Conservation (phyloP, 2,888 invertebrate species). For the Drosophila mayaguana region DNA sequence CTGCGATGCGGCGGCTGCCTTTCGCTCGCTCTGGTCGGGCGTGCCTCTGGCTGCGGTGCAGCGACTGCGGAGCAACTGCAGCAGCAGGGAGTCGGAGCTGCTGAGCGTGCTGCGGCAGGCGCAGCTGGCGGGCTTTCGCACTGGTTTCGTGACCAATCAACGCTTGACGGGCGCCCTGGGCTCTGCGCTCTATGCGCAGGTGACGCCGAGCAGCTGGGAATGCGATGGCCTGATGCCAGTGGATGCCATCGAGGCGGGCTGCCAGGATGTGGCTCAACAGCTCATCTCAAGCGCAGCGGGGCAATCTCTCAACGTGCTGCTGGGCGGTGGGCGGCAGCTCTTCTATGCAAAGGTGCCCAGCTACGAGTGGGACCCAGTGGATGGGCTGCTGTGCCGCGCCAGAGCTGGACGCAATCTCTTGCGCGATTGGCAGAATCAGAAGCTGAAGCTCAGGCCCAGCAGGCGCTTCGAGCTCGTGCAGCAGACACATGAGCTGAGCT, state of each 20-base stretch:
- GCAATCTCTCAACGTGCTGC: conserved; percentile 86
- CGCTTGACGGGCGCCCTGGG: conserved; percentile 94
- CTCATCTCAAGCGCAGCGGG: conserved; percentile 92
- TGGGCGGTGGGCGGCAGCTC: conserved; percentile 93
- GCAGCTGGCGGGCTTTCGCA: conserved; percentile 89
- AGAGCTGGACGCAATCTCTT: conserved; percentile 91
- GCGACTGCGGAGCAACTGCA: conserved; percentile 87
- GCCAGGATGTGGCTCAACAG: conserved; percentile 93
- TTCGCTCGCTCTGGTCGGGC: conserved; percentile 93
- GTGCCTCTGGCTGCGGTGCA: conserved; percentile 85
- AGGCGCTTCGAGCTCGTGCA: conserved; percentile 85
- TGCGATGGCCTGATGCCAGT: conserved; percentile 89
- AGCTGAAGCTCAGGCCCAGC: conserved; percentile 72
- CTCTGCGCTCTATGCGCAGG: conserved; percentile 90
- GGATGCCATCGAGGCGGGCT: conserved; percentile 85
- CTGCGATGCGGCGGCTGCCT: conserved; percentile 93
- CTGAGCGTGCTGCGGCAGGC: conserved; percentile 90
- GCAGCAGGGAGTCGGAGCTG: conserved; percentile 86
- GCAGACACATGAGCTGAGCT: conserved; percentile 88
- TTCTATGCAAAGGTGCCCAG: conserved; percentile 87
- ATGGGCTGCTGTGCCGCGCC: conserved; percentile 88
- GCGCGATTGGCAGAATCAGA: conserved; percentile 88
- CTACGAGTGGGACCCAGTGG: conserved; percentile 86
- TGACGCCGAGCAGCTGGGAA: conserved; percentile 92
- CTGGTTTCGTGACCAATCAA: conserved; percentile 94